Evolutionary conservation across 2,113 vertebrate genomes (phyloP), one percentile per base, ranked within the genome.

Genomic region (Pseudopipra pipra): DNA sequence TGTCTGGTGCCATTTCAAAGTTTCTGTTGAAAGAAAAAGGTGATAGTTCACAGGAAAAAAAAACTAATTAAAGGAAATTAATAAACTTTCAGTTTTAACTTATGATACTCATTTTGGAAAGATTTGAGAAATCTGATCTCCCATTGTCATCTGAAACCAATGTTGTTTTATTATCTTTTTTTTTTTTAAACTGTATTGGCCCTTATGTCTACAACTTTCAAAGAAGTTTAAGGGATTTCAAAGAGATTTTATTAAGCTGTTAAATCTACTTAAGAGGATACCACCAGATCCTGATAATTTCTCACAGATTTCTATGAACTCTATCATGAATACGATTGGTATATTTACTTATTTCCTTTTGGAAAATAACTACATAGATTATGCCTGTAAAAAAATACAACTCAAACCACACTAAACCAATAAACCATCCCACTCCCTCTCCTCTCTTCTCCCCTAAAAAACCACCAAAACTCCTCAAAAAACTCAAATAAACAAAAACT

Each of bases 391-490:
- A 67, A 86, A 86, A 25, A 22, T 1, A 6, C 9, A 14, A 20
- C 11, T 75, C 13, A 68, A 89, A 75, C 13, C 22, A 66, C 37
- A 74, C 6, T 4, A 75, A 82, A 46, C 7, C 9, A 61, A 31
- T n/a, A 68, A 47, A 74, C 18, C 30, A 51, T 22, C 12, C 44
- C 12, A 28, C 12, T 51, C 5, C 3, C 2, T 44, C 49, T 6
- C 30, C 6, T 10, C 3, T 24, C 3, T 3, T 6, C 1, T n/a
- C n/a, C n/a, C 15, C 0, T 6, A 46, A 75, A 61, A 27, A 9
- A 28, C 4, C 12, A 20, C 1, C 7, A 12, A 75, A 27, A 14
- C 21, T 0, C 6, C 5, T 3, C 24, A 8, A 39, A 75, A n/a
- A 41, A 20, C 11, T 1, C 46, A 61, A 75, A 25, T 37, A 78